Evolutionary conservation across 64 coral and sea anemone species (phyloP).

Genomic region (Platygyra sinensis): DNA sequence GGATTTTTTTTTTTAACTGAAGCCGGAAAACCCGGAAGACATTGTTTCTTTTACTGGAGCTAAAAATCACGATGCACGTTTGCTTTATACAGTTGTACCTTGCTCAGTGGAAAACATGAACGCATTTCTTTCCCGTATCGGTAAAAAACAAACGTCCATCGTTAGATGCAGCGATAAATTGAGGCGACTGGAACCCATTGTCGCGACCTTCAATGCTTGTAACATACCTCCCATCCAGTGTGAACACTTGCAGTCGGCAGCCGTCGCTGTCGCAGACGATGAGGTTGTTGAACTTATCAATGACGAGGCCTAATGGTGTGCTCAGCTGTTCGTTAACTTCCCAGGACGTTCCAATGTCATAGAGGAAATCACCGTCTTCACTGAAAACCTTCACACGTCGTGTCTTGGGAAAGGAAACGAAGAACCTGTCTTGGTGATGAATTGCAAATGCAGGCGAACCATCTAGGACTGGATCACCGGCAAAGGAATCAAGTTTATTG

Average conservation of each 20-base stretch:
- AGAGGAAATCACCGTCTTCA: neutral
- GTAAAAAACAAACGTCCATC: slow-evolving; percentile 23
- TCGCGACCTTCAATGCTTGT: neutral
- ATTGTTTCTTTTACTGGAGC: no score
- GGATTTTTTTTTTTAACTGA: no score
- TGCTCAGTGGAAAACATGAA: no score
- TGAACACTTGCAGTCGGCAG: slow-evolving; percentile 41
- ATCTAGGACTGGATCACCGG: neutral
- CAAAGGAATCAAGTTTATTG: neutral
- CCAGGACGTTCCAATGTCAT: neutral
- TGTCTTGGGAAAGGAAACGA: slow-evolving; percentile 4
- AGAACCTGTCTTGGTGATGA: slow-evolving; percentile 23
- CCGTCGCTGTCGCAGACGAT: slow-evolving; percentile 45
- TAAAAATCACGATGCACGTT: no score
- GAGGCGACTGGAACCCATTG: neutral
- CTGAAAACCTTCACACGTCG: slow-evolving; percentile 36
- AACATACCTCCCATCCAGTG: slow-evolving; percentile 33
- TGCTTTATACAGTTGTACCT: no score
- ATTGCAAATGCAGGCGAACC: slow-evolving; percentile 25
- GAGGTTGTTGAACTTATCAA: slow-evolving; percentile 24
- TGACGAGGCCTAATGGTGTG: neutral
- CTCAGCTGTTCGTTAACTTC: neutral
- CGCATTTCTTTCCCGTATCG: neutral
- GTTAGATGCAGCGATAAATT: slow-evolving; percentile 20
- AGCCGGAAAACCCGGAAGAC: no score